Percentiles rank a stretch among this genome's conserved stretches.
Evolutionary conservation across 2,797 vertebrate genomes (phyloP).

Genomic region (Chloroceryle inda): DNA sequence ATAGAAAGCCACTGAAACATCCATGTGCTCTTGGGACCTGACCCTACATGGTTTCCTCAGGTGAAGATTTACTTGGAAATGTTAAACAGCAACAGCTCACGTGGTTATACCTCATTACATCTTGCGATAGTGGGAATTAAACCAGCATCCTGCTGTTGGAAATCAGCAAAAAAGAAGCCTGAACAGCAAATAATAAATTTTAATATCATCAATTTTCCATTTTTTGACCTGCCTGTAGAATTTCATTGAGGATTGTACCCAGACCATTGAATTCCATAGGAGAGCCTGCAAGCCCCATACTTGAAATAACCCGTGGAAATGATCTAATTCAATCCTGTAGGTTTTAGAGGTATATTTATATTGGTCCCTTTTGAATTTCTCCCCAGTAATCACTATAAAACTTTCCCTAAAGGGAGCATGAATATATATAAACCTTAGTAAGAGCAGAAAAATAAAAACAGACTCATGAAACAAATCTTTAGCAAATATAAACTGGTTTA

Average conservation of each 20-base stretch:
- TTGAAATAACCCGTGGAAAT: background rate
- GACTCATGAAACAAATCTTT: background rate
- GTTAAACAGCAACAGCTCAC: background rate
- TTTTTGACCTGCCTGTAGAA: background rate
- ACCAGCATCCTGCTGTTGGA: background rate
- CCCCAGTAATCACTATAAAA: conserved; percentile 15
- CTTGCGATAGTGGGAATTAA: background rate
- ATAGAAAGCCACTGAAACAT: background rate
- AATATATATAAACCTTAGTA: background rate
- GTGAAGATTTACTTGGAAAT: background rate
- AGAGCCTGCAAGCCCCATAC: background rate
- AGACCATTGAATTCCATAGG: background rate
- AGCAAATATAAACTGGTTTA: background rate
- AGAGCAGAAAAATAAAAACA: conserved; percentile 1
- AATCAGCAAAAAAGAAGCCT: background rate
- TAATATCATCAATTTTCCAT: background rate
- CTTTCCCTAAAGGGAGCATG: background rate
- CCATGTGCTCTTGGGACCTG: background rate
- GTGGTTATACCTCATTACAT: background rate
- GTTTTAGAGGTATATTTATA: background rate
- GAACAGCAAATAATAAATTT: background rate
- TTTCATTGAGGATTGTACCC: background rate
- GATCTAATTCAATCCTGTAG: background rate
- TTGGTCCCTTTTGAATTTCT: conserved; percentile 10
- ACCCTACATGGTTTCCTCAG: background rate